Conservation (phyloP, 1,140 invertebrate genomes). For the Penaeus indicus region DNA sequence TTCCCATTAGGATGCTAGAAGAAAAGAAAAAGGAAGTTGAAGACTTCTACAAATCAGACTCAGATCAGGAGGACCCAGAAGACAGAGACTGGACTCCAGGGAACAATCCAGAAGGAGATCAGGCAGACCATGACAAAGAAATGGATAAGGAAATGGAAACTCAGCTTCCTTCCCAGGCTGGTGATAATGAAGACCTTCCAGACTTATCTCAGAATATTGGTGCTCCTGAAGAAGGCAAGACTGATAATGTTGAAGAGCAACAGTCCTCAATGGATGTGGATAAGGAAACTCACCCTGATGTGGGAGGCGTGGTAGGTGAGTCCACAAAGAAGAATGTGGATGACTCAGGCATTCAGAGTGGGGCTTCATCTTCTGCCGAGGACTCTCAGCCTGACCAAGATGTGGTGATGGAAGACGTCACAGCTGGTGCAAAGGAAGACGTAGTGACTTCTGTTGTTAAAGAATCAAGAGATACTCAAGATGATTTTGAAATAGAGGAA, state of each 20-base stretch:
- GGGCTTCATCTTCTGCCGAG: background rate
- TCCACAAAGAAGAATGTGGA: background rate
- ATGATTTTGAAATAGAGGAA: background rate
- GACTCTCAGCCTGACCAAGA: background rate
- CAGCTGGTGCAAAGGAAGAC: background rate
- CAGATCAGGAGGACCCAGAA: constrained; percentile 69
- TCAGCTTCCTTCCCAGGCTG: background rate
- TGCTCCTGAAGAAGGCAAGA: background rate
- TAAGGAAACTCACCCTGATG: no score
- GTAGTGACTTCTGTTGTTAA: background rate
- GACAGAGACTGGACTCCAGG: constrained; percentile 39
- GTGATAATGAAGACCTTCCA: constrained; percentile 28
- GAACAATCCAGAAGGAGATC: background rate
- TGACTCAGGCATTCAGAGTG: constrained; percentile 21
- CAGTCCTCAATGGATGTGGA: background rate
- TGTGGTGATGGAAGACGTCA: background rate
- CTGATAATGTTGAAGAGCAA: background rate
- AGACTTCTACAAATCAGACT: constrained; percentile 76
- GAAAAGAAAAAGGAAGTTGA: constrained; percentile 76
- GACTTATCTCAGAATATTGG: constrained; percentile 21
- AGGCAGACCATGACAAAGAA: background rate
- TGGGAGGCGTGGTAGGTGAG: no score
- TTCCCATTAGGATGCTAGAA: constrained; percentile 67
- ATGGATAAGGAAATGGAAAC: background rate
- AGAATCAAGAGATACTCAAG: background rate